A percentile compares a stretch with the other conserved stretches of the same genome.
Conservation (phyloP, 2,888 invertebrate genomes). For the Perdita meconis region DNA sequence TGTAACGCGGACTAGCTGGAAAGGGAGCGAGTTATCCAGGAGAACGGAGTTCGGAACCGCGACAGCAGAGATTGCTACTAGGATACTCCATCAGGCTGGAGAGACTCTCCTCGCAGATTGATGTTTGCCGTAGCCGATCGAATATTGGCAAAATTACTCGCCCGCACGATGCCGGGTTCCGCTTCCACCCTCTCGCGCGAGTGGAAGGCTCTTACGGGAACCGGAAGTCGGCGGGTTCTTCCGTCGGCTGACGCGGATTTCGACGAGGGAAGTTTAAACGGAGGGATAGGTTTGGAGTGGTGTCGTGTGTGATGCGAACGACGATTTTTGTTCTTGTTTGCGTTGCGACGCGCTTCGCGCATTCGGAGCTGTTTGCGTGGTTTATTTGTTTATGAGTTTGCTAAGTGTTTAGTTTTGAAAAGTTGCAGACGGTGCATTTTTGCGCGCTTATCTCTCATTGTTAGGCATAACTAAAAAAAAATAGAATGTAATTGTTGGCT, state of each 20-base stretch:
- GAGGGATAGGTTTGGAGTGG: constrained; percentile 7
- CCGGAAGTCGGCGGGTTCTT: constrained; percentile 25
- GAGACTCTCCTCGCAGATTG: constrained; percentile 68
- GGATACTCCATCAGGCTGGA: constrained; percentile 68
- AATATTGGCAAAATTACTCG: constrained; percentile 72
- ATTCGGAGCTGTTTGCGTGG: too few relatives aligned
- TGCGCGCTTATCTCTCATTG: too few relatives aligned
- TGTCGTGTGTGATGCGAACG: too few relatives aligned
- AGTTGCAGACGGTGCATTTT: too few relatives aligned
- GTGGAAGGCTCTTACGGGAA: constrained; percentile 7
- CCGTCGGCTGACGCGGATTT: constrained; percentile 28
- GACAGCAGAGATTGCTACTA: constrained; percentile 63
- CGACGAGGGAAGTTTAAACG: constrained; percentile 29
- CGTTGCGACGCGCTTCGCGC: too few relatives aligned
- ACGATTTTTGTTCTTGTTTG: too few relatives aligned
- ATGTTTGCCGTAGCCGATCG: constrained; percentile 68
- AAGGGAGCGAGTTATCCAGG: constrained; percentile 42
- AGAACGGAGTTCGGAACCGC: constrained; percentile 53
- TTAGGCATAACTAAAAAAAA: too few relatives aligned
- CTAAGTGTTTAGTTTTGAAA: too few relatives aligned
- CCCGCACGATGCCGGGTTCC: constrained; percentile 19
- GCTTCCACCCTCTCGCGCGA: constrained; percentile 2
- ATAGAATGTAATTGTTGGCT: too few relatives aligned
- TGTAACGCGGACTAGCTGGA: constrained; percentile 15
- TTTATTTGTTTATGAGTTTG: too few relatives aligned